Base-by-base conservation (phyloP, 2,888 invertebrate species). In the Drosophila bunnanda region DNA sequence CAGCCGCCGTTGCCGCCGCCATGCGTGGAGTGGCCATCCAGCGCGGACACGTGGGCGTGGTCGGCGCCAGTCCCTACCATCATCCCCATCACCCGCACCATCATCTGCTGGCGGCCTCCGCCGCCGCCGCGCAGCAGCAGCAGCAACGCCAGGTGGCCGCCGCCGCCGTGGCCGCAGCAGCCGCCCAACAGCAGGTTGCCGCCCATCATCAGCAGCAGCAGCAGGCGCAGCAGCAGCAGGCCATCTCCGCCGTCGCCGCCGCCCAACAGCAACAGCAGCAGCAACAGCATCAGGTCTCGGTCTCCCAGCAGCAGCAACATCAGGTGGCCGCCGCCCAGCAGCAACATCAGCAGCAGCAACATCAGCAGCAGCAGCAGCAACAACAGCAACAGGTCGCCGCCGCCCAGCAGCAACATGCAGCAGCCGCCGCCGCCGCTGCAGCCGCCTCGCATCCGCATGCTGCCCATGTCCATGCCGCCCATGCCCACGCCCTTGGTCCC, bases 1-100 rank as follows among this genome's bases (percentile, higher is more conserved):
- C 79, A 89, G 90, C 90, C 76, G 88, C 90, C 79, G 89, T 91
- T 75, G 88, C 89, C 73, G 94, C 96, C 91, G 96, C 96, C 85
- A 93, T 97, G 90, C 94, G 97, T 92, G 97, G 97, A 88, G 96
- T 96, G 87, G 96, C 97, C 79, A 96, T 97, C 89, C 96, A 97
- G 91, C 94, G 96, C 89, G 96, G 91, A 80, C 91, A 89, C 67
- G 82, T 91, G 80, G 96, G 89, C 94, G 96, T 92, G 94, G 95
- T 89, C 90, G 93, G 80, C 82, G 94, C 95, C 73, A 93, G 89
- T 57, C 88, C 91, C 75, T 91, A 89, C 77, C 85, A 85, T 78
- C 83, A 87, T 76, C 87, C 78, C 62, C 89, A 88, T 88, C 82
- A 86, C 72, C 71, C 88, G 85, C 83, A 89, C 48, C 89, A 87